Base-by-base conservation (phyloP, 2,797 vertebrate genomes). In the Hafferia zeledoni region DNA sequence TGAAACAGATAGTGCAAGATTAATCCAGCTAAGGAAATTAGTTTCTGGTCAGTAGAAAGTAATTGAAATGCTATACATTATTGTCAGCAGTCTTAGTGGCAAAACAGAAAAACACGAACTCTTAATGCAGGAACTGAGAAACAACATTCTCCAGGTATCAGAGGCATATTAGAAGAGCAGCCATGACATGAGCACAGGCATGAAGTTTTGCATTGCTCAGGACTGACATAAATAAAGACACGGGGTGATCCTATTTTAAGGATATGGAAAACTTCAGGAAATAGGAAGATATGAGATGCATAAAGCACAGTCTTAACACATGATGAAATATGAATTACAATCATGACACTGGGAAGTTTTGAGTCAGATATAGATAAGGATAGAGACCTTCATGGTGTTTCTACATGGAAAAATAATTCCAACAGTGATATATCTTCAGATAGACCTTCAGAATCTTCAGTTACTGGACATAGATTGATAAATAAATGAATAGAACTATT, bases 11-110 rank as follows among this genome's bases (percentile, higher is more conserved):
- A 82, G 82, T 61, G 68, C 76, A 74, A 93, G 87, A 95, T 91
- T 85, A 95, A 91, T 77, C 75, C 68, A 89, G 49, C 68, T 85
- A 69, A 94, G 82, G 87, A 96, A 93, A 96, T 93, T 85, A 96
- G 76, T 83, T 95, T 89, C 65, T 91, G 69, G 53, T 67, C 49
- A 71, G 79, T 64, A 81, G 70, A 91, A 93, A 80, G 71, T 41
- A 89, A 85, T 57, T 71, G 79, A 94, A 94, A 83, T 68, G 41
- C 37, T 74, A 39, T 57, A 35, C 67, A 83, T 91, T 80, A 91
- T 64, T 74, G 60, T 28, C 43, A 87, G 22, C 17, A 80, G 33
- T 17, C 49, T 89, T 50, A 85, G 82, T 60, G 60, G 68, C 15
- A 91, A 67, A 92, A 64, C 4, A 9, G 41, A 77, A 43, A 69